Conservation (phyloP, 2,888 invertebrate species). For the Polylopha cassiicola region DNA sequence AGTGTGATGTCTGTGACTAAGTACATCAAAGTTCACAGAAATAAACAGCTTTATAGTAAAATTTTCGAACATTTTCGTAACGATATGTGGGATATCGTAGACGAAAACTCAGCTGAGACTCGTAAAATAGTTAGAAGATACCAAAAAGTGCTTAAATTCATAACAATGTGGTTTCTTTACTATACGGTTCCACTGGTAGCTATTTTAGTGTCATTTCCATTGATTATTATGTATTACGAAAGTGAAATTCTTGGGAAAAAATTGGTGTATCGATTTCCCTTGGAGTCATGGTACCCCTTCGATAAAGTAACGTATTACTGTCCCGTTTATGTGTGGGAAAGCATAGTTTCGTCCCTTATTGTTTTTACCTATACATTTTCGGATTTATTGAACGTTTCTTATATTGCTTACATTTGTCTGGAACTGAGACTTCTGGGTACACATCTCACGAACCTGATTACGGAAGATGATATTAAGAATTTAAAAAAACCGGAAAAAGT, state of each 20-base stretch:
- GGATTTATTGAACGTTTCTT: conserved; percentile 49
- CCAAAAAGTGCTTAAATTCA: conserved; percentile 32
- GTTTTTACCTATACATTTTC: conserved; percentile 45
- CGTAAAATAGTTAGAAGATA: conserved; percentile 39
- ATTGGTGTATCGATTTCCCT: conserved; percentile 47
- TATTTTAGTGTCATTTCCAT: conserved; percentile 50
- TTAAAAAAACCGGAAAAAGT: conserved; percentile 28
- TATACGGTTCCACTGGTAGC: conserved; percentile 41
- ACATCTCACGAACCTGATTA: conserved; percentile 42
- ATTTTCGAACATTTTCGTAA: conserved; percentile 46
- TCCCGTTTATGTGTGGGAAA: conserved; percentile 55
- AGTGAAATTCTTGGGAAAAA: conserved; percentile 37
- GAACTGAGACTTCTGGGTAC: conserved; percentile 53
- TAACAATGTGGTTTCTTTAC: conserved; percentile 45
- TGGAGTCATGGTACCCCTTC: conserved; percentile 66
- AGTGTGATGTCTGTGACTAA: conserved; percentile 51
- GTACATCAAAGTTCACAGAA: conserved; percentile 42
- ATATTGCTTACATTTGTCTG: conserved; percentile 53
- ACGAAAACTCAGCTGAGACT: conserved; percentile 35
- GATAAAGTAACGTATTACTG: conserved; percentile 57
- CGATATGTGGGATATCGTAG: conserved; percentile 45
- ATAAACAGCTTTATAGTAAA: conserved; percentile 40
- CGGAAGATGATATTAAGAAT: conserved; percentile 35
- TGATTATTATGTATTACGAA: conserved; percentile 52
- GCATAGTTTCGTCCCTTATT: conserved; percentile 52